These are phyloP conservation scores for Gymnopithys bicolor DNA, from an alignment of 2,797 vertebrate species.

Conservation along the genomic window DNA sequence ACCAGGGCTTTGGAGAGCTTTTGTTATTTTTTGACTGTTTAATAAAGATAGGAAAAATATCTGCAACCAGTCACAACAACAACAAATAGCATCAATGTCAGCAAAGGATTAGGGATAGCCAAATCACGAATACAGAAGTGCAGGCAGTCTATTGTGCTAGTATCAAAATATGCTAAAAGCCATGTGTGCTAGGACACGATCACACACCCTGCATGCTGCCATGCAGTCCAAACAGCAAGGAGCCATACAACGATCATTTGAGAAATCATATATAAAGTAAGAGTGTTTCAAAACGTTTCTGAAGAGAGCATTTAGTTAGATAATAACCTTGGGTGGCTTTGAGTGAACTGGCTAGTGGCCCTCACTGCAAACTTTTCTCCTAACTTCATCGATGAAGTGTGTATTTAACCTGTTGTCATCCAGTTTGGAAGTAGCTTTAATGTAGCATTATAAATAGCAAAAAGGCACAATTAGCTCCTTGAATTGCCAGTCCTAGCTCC, in stretches of 20 bases:
- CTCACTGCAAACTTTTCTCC: constrained; percentile 2
- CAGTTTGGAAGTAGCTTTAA: constrained; percentile 3
- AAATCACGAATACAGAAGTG: constrained; percentile 20
- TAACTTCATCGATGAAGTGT: background rate
- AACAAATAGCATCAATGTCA: constrained; percentile 27
- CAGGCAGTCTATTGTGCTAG: background rate
- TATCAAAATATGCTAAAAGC: constrained; percentile 2
- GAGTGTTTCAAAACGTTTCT: background rate
- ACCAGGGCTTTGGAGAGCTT: constrained; percentile 27
- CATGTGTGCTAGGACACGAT: background rate
- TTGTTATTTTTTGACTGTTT: constrained; percentile 6
- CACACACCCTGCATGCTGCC: background rate
- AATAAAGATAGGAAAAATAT: constrained; percentile 34
- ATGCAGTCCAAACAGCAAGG: background rate
- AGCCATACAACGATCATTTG: background rate
- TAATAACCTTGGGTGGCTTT: background rate
- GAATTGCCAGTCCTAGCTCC: background rate
- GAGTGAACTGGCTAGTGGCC: background rate
- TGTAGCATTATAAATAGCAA: constrained; percentile 9
- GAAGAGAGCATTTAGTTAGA: background rate
- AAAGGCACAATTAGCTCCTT: constrained; percentile 31
- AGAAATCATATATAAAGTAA: background rate
- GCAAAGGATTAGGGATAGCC: constrained; percentile 29
- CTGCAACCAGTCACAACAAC: constrained; percentile 14
- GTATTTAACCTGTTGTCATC: background rate